phyloP scores from a whole-genome alignment of 2,888 invertebrate genomes.

The Hypselothyrea guttata region DNA sequence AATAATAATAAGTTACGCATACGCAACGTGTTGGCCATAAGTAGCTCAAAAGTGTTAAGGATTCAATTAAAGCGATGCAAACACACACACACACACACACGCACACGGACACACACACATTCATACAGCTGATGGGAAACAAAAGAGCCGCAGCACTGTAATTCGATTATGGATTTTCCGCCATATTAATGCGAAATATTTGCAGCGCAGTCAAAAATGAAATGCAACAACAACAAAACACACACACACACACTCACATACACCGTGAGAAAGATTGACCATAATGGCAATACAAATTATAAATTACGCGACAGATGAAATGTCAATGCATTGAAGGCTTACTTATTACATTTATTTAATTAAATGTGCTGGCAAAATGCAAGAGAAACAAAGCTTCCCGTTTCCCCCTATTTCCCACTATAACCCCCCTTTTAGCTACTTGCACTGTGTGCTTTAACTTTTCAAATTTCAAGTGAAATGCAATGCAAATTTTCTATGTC shows the following conservation, averaged over 20 bases:
- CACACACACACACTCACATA: slow-evolving; percentile 14
- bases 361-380: slow-evolving; percentile 46
- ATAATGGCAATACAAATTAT: slow-evolving; percentile 75
- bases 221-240: slow-evolving; percentile 45
- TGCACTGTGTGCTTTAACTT: slow-evolving; percentile 1
- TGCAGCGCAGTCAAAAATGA: slow-evolving; percentile 64
- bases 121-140: slow-evolving; percentile 50
- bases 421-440: too few species aligned
- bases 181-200: slow-evolving; percentile 78
- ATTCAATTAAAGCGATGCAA: slow-evolving; percentile 80
- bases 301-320: slow-evolving; percentile 78
- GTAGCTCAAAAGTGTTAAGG: slow-evolving; percentile 80
- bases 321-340: slow-evolving; percentile 66
- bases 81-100: slow-evolving; percentile 32
- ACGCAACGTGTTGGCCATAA: slow-evolving; percentile 74
- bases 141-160: slow-evolving; percentile 72
- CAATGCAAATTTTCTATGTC: slow-evolving; percentile 49
- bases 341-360: slow-evolving; percentile 77
- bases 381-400: background rate
- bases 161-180: slow-evolving; percentile 79
- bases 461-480: slow-evolving; percentile 10
- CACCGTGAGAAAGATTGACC: slow-evolving; percentile 15
- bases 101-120: slow-evolving; percentile 2
- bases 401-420: background rate
- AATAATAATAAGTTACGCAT: slow-evolving; percentile 69